A percentile compares a stretch with the other conserved stretches of the same genome.
phyloP scores from a whole-genome alignment of 2,797 vertebrate genomes.

The Melanotaenia pygmaea region DNA sequence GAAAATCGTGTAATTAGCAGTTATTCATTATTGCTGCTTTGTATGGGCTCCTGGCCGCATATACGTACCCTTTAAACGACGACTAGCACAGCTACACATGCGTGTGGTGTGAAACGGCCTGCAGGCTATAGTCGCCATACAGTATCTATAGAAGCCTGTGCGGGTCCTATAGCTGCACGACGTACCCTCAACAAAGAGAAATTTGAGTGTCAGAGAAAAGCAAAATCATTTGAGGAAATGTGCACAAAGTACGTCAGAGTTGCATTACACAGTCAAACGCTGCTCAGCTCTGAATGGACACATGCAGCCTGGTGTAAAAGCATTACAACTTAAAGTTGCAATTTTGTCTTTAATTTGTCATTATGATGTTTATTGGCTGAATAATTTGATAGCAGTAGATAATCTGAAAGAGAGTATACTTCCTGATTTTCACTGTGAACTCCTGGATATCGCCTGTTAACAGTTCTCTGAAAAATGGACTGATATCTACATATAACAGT shows the following conservation, averaged over 20 bases:
- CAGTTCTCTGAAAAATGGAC: no score
- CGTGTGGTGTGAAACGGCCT: conserved; percentile 59
- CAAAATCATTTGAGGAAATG: conserved; percentile 29
- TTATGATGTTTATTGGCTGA: no score
- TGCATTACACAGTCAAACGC: neutral
- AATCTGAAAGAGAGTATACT: neutral
- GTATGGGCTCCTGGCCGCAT: neutral
- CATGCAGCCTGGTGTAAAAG: neutral
- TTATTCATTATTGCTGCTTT: neutral
- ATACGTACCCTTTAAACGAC: conserved; percentile 16
- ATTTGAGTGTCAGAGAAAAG: conserved; percentile 27
- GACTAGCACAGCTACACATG: conserved; percentile 30
- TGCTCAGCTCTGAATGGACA: neutral
- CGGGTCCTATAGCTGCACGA: conserved; percentile 56
- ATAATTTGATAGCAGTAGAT: neutral
- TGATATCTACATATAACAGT: neutral
- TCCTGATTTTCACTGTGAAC: neutral
- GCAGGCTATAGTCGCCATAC: conserved; percentile 57
- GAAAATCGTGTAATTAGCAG: neutral
- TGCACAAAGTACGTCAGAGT: conserved; percentile 8
- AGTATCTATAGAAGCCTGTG: conserved; percentile 43
- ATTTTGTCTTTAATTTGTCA: neutral
- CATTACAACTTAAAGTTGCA: neutral
- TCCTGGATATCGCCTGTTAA: neutral
- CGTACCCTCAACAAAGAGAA: conserved; percentile 42